These are phyloP conservation scores for Nesometra sesokonis DNA, from an alignment of 35 echinoderm and acorn worm genomes.

Conservation along the genomic window DNA sequence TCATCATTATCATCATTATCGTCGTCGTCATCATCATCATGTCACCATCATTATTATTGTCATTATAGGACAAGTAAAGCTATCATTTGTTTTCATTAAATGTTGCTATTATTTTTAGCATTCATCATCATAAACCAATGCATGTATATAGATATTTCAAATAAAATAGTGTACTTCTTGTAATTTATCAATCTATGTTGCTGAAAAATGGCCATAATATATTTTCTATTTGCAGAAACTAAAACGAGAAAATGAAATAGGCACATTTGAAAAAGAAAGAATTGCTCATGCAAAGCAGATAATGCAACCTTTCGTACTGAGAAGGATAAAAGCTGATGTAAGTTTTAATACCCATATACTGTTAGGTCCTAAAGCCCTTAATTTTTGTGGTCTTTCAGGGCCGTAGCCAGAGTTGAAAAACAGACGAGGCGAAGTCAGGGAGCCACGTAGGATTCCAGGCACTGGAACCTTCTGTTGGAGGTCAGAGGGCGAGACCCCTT, in stretches of 20 bases:
- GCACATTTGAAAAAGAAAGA: constrained; percentile 58
- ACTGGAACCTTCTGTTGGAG: no score
- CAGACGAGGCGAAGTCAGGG: no score
- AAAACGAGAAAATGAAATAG: constrained; percentile 35
- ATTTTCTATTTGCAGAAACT: constrained; percentile 39
- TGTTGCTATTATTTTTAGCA: no score
- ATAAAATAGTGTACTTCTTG: not conserved
- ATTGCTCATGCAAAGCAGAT: constrained; percentile 86
- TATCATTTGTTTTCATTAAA: no score
- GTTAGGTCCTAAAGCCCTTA: no score
- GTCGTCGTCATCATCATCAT: no score
- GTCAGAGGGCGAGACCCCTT: no score
- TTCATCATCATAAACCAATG: not conserved
- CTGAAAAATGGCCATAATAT: not conserved
- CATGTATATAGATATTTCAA: not conserved
- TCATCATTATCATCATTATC: not conserved
- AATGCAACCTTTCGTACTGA: constrained; percentile 90
- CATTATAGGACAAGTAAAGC: no score
- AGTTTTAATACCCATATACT: constrained; percentile 8
- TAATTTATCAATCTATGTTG: not conserved
- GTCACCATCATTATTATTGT: no score
- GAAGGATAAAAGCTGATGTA: constrained; percentile 79
- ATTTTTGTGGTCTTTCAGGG: no score
- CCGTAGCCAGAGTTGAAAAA: no score
- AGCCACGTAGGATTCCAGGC: no score